A percentile compares a stretch with the other conserved stretches of the same genome.
Evolutionary conservation across 2,113 vertebrate species (phyloP).

Genomic region (Peromyscus leucopus): DNA sequence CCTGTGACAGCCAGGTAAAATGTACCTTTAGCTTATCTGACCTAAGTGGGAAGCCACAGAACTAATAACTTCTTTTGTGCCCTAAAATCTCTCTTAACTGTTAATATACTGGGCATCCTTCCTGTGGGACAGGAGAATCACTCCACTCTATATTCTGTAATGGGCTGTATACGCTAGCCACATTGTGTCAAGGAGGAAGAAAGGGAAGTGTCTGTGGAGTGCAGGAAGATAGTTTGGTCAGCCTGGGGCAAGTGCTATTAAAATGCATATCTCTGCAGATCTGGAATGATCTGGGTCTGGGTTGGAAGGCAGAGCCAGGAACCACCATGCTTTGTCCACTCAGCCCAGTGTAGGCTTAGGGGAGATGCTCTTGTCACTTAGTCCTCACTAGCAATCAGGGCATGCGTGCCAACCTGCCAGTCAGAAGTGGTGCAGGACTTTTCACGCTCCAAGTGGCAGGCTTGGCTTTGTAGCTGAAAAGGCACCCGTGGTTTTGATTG

Average conservation of each 20-base stretch:
- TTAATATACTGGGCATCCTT: background rate
- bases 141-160: background rate
- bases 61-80: background rate
- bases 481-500: rapidly evolving
- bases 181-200: background rate
- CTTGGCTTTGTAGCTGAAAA: background rate
- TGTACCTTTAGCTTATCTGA: background rate
- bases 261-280: background rate
- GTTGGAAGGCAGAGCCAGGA: background rate
- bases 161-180: background rate
- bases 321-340: background rate
- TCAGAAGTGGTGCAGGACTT: background rate
- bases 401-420: background rate
- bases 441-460: background rate
- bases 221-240: background rate
- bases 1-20: background rate
- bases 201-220: background rate
- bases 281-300: background rate
- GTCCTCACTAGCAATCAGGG: background rate
- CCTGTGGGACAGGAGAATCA: background rate
- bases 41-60: background rate
- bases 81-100: background rate
- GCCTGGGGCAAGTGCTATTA: background rate
- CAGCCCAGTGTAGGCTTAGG: rapidly evolving
- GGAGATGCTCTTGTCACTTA: background rate